Percentiles rank a stretch among this genome's conserved stretches.
These are phyloP conservation scores for Glaucopsyche alexis DNA, from an alignment of 2,888 invertebrate genomes.

Conservation along the genomic window DNA sequence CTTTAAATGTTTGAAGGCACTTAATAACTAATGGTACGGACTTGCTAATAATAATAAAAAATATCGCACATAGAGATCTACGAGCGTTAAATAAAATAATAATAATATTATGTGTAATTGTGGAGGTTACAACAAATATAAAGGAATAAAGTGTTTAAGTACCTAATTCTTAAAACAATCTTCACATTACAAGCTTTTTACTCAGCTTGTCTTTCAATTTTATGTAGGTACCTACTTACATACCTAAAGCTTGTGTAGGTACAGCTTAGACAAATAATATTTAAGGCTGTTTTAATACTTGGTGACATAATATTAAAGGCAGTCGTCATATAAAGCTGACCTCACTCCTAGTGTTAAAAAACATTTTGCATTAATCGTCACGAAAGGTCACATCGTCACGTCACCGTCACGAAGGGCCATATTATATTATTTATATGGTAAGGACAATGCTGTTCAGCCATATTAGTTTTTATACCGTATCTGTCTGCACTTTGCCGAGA, in stretches of 20 bases:
- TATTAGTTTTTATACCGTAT: background rate
- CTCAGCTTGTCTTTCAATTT: too few species aligned
- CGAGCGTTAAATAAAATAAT: too few species aligned
- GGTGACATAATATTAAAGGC: background rate
- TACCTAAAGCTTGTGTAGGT: too few species aligned
- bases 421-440: background rate
- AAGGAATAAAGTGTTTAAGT: too few species aligned
- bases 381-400: constrained; percentile 2
- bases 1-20: background rate
- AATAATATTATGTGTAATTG: too few species aligned
- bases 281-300: background rate
- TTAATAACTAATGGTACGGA: background rate
- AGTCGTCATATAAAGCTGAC: background rate
- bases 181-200: too few species aligned
- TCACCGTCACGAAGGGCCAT: background rate
- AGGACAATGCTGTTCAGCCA: background rate
- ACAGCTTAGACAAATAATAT: background rate
- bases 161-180: too few species aligned
- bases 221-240: too few species aligned
- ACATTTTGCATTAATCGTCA: background rate
- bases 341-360: background rate
- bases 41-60: background rate
- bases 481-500: background rate
- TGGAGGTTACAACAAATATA: too few species aligned
- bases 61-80: too few species aligned